Conservation (phyloP, 2,797 vertebrate species). For the Karalla daura region DNA sequence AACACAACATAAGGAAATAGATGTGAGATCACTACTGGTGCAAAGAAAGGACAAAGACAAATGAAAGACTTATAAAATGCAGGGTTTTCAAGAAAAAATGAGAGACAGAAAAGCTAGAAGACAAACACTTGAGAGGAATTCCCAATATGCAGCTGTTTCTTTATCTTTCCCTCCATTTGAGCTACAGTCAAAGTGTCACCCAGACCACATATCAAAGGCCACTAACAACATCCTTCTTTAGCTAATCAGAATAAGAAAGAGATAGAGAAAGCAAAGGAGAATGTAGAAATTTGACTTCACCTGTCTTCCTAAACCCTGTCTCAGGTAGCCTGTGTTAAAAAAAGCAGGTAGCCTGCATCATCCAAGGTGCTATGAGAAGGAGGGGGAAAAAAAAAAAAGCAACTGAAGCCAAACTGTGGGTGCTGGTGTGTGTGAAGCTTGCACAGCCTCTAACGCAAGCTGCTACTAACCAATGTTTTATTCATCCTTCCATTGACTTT, state of each 20-base stretch:
- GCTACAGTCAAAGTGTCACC: slow-evolving; percentile 46
- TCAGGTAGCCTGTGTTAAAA: slow-evolving; percentile 45
- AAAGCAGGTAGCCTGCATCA: slow-evolving; percentile 35
- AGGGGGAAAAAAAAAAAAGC: not conserved
- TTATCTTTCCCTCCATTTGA: slow-evolving; percentile 12
- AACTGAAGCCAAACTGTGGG: slow-evolving; percentile 43
- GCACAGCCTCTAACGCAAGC: slow-evolving; percentile 46
- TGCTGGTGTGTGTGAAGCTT: slow-evolving; percentile 45
- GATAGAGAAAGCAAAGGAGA: slow-evolving; percentile 30
- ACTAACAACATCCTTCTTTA: slow-evolving; percentile 67
- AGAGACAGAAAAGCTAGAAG: not conserved
- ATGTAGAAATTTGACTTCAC: slow-evolving; percentile 50
- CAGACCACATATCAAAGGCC: slow-evolving; percentile 42
- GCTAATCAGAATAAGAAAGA: slow-evolving; percentile 63
- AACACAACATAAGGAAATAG: slow-evolving; percentile 24
- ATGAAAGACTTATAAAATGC: not conserved
- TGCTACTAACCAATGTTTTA: slow-evolving; percentile 63
- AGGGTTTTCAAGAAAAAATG: not conserved
- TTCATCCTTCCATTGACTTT: slow-evolving; percentile 64
- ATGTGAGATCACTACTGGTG: slow-evolving; percentile 20
- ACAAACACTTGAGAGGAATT: not conserved
- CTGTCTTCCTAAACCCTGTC: slow-evolving; percentile 56
- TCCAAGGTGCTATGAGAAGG: slow-evolving; percentile 26
- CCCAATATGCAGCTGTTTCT: slow-evolving; percentile 24
- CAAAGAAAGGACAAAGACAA: slow-evolving; percentile 9